Evolutionary conservation across 1,140 invertebrate species (phyloP), one percentile per base, ranked within the genome.

Genomic region (Macrocentrus cingulum): DNA sequence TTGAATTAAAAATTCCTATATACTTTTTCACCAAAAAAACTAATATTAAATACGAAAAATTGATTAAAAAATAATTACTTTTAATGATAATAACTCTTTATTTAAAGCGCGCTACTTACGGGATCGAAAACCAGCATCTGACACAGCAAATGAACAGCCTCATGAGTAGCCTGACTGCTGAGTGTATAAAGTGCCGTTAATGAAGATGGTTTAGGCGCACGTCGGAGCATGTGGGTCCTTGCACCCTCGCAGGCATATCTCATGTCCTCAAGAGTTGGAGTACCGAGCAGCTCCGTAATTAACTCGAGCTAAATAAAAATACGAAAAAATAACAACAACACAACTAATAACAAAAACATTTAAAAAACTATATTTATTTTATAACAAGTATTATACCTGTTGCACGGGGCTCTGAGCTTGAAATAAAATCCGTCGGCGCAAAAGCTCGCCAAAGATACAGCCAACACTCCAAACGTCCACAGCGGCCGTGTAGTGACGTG

Each of bases 391-490:
- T 67, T 65, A 76, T 75, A 92, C 91, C 85, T 97, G 94, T 78
- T 95, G 92, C 59, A 97, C 90, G 2, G 95, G 94, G 76, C 88
- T 95, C 74, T 94, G 91, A 18, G 94, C 95, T 81, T 99, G 96
- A 82, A 99, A 99, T 19, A 99, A 84, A 65, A 99, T 99, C 57
- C 95, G 84, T 53, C 97, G 81, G 39, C 94, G 92, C 1, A 99
- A 84, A 16, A 99, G 85, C 77, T 99, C 97, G 5, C 95, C 97
- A 74, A 99, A 99, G 69, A 99, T 99, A 76, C 97, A 99, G n/a
- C 97, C 97, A 20, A 99, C 95, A 39, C 94, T 95, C 97, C 97
- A 99, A 11, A 99, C 93, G 75, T 99, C 97, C 32, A 99, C 94
- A 0, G 94, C 92, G 7, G 91, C 91, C 18, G 95, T 95, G 80